Base-by-base conservation (phyloP, 2,888 invertebrate species). In the Lysandra bellargus region DNA sequence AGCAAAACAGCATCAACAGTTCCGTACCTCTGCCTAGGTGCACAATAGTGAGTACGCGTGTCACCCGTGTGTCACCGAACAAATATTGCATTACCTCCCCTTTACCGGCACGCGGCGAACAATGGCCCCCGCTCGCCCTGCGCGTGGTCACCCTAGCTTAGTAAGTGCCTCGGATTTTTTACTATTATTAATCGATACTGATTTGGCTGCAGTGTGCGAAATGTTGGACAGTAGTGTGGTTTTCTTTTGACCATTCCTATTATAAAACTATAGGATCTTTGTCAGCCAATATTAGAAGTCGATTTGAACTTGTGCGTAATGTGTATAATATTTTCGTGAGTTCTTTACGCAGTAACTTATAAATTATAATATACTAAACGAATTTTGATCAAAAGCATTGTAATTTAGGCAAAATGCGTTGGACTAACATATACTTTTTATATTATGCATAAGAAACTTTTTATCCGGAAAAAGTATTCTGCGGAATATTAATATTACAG, bases 1-100 rank as follows among this genome's bases (percentile, higher is more conserved):
- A 60, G 61, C 74, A 6, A 9, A 49, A 14, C 64, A 79, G 40
- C 23, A 81, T 82, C 84, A 85, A 85, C 80, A 79, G 89, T 91
- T 88, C 14, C 7, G 78, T 12, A 89, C 88, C 87, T 83, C 92
- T 92, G 92, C 76, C 84, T 88, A 92, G 90, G 90, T 91, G 91
- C 88, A 90, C 89, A 90, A 91, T 88, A 86, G 88, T 83, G 82
- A 83, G 82, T 80, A 85, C 94, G 92, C 90, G 93, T 92, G 92
- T 92, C 92, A 87, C 91, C 90, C 92, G 93, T 92, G 92, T 91
- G 92, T 92, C 92, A 83, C 89, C 87, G 92, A 90, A 91, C 93
- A 93, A 94, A 93, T 93, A 93, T 92, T 92, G 91, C 93, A 91
- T 91, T 92, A 90, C 90, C 85, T 82, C 81, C 83, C 81, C 81